phyloP scores from a whole-genome alignment of 2,888 invertebrate species.

The Pseudanteris insignis region DNA sequence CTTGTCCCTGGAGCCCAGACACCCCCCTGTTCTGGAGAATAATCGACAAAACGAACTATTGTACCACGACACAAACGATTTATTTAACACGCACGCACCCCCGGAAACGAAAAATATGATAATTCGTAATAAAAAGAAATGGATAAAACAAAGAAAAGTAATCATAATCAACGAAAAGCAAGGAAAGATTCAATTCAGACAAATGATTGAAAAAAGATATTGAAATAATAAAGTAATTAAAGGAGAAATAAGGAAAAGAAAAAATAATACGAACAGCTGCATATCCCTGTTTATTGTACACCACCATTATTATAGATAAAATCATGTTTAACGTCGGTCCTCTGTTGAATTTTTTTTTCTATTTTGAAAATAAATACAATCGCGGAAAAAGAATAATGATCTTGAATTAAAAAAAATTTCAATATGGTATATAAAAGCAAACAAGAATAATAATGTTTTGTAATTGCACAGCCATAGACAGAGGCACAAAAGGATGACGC shows the following conservation, averaged over 20 bases:
- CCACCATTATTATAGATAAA: constrained; percentile 41
- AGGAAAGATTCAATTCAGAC: too few species aligned
- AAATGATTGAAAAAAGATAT: too few species aligned
- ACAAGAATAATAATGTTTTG: constrained; percentile 29
- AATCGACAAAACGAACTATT: constrained; percentile 56
- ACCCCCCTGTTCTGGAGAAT: constrained; percentile 66
- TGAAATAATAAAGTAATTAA: too few species aligned
- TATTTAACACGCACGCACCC: constrained; percentile 46
- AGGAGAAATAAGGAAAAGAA: too few species aligned
- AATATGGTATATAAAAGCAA: constrained; percentile 10
- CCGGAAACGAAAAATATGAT: constrained; percentile 40
- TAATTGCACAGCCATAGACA: constrained; percentile 29
- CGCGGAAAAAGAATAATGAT: constrained; percentile 33
- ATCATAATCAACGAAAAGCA: too few species aligned
- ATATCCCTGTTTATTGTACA: too few species aligned
- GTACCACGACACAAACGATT: constrained; percentile 46
- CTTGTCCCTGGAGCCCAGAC: constrained; percentile 66
- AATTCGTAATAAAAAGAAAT: constrained; percentile 10
- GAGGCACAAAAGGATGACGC: constrained; percentile 17
- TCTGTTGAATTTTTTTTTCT: constrained; percentile 28
- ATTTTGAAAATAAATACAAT: constrained; percentile 26
- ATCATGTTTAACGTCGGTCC: constrained; percentile 42
- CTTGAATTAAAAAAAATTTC: constrained; percentile 19
- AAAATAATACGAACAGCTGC: too few species aligned
- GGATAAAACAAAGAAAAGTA: constrained; percentile 31